Percentiles rank a stretch among this genome's conserved stretches.
These are phyloP conservation scores for Engraulis encrasicolus DNA, from an alignment of 2,113 vertebrate genomes.

Conservation along the genomic window DNA sequence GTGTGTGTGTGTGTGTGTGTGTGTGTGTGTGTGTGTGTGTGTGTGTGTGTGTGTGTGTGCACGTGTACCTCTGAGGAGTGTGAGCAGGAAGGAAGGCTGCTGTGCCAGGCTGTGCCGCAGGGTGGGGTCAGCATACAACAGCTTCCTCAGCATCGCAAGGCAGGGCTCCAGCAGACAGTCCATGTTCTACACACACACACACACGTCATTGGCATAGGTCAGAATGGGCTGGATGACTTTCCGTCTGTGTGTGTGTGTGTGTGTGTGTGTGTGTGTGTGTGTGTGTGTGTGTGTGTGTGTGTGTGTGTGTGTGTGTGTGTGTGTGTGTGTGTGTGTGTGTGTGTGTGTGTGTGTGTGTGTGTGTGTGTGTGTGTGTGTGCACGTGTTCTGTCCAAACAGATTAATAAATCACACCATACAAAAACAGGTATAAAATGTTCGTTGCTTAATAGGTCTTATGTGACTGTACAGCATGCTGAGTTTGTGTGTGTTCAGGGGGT, in stretches of 20 bases:
- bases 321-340: no score
- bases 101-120: slow-evolving; percentile 82
- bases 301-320: no score
- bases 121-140: slow-evolving; percentile 82
- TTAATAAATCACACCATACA: slow-evolving; percentile 24
- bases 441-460: background rate
- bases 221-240: no score
- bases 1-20: no score
- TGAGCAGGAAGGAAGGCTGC: slow-evolving; percentile 76
- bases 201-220: slow-evolving; percentile 26
- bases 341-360: no score
- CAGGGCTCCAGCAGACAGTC: slow-evolving; percentile 83
- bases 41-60: background rate
- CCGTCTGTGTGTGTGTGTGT: no score
- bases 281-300: no score
- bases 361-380: no score
- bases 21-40: background rate
- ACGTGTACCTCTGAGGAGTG: slow-evolving; percentile 85
- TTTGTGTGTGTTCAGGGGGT: slow-evolving; percentile 30
- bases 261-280: no score
- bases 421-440: background rate
- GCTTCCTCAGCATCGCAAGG: slow-evolving; percentile 84
- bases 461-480: background rate
- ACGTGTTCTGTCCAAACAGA: no score
- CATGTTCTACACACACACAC: slow-evolving; percentile 72